Evolutionary conservation across 2,113 vertebrate species (phyloP), one percentile per base, ranked within the genome.

Genomic region (Neomonachus schauinslandi): DNA sequence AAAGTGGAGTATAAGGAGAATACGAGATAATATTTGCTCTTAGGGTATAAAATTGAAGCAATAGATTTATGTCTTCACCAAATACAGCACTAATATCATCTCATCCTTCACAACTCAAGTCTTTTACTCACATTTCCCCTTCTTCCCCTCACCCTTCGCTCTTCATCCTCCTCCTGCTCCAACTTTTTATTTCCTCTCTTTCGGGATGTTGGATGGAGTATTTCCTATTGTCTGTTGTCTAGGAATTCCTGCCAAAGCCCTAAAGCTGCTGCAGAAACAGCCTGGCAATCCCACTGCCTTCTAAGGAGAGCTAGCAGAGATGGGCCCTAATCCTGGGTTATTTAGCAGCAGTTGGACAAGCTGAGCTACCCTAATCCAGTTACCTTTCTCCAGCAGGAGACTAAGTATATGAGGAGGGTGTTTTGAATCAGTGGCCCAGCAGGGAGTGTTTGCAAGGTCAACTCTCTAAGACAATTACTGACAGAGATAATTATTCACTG

Each of bases 61-160:
- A 8, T 57, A 31, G 21, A 26, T 49, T 51, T 65, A 39, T 12
- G 8, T 87, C 61, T 69, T 93, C 22, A 57, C 16, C 42, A 79
- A 87, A 53, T 6, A 1, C 2, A 63, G 2, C 39, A 39, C 6
- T 69, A n/a, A n/a, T 4, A 21, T 31, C 1, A 33, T 65, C 14
- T 24, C 1, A 39, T 28, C 49, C 7, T 51, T 84, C 7, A n/a
- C 3, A 53, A 7, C 1, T 28, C 4, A 4, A 42, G 16, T 2
- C 42, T 49, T 59, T 55, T 42, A 26, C 6, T 65, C 36, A 77
- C 13, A 8, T 39, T 57, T 53, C 28, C 12, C 19, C 7, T 81
- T 69, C 72, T 18, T 55, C 5, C 2, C 22, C 6, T 36, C 39
- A 28, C 53, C 9, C 18, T 51, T 39, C 14, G 24, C 63, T 79